phyloP scores from a whole-genome alignment of 2,888 invertebrate genomes.

The Liopterus haemorrhoidalis region DNA sequence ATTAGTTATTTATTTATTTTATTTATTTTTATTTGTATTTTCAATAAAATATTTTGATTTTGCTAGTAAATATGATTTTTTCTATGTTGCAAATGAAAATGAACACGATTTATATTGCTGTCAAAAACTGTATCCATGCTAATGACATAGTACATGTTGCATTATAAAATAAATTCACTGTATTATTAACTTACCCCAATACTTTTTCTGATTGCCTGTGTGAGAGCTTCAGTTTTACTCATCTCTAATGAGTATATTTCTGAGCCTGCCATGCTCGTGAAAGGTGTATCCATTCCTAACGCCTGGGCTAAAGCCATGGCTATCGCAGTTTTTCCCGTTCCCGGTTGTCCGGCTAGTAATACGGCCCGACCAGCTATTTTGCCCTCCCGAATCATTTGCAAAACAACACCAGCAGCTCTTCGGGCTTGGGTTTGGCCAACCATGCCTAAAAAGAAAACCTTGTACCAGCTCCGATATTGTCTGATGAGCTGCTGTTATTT shows the following conservation, averaged over 20 bases:
- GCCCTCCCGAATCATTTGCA: slow-evolving; percentile 98
- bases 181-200: slow-evolving; percentile 97
- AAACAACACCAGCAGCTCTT: slow-evolving; percentile 87
- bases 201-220: slow-evolving; percentile 93
- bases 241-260: slow-evolving; percentile 98
- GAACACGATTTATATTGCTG: too few relatives aligned
- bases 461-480: slow-evolving; percentile 10
- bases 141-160: too few relatives aligned
- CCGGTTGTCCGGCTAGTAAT: slow-evolving; percentile 92
- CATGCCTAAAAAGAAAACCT: slow-evolving; percentile 93
- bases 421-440: slow-evolving; percentile 90
- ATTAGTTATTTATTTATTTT: too few relatives aligned
- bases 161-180: too few relatives aligned
- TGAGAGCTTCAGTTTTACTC: slow-evolving; percentile 97
- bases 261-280: slow-evolving; percentile 96
- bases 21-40: too few relatives aligned
- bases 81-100: too few relatives aligned
- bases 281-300: slow-evolving; percentile 90
- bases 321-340: slow-evolving; percentile 97
- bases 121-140: too few relatives aligned
- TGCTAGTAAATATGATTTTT: too few relatives aligned
- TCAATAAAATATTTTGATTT: too few relatives aligned
- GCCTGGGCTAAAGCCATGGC: slow-evolving; percentile 96
- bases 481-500: slow-evolving; percentile 10
- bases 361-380: slow-evolving; percentile 96